Base-by-base conservation (phyloP, 2,888 invertebrate species). In the Ophraella communa region DNA sequence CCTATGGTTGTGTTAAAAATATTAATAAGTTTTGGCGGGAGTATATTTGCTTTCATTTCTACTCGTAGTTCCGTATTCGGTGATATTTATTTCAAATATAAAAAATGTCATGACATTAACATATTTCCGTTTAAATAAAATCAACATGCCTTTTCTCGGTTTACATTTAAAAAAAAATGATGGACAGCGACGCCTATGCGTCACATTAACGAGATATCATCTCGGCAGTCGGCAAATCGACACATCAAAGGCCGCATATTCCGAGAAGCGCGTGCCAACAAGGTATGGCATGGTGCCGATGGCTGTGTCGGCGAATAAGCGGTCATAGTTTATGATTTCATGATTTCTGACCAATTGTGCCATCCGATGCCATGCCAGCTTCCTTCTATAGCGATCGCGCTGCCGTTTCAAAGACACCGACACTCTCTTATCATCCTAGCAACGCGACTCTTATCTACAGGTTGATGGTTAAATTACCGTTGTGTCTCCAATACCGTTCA, bases 261-360 rank as follows among this genome's bases (percentile, higher is more conserved):
- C 77, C 71, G 67, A 75, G 78, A 78, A 78, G 77, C 78, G 78
- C 77, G 78, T 78, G 78, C 78, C 77, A 76, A 74, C 73, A 75
- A 70, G 72, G 72, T 68, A 71, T 72, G 75, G 75, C 76, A 75
- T 76, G 49, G 8, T 24, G 49, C 49, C 49, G 49, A 27, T 27
- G 49, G 49, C 24, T 11, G 68, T 65, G 23, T 65, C 71, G 67
- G 67, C 64, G 58, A 67, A n/a, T n/a, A n/a, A 67, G 39, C 70
- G 76, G 76, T 76, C 76, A 77, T 76, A 78, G 76, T 78, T 78
- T 78, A 78, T 74, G 77, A 76, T 57, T 47, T 57, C 57, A 57
- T 77, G 56, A 56, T 76, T 77, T 76, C 77, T 76, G 76, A 68
- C 72, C 73, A 23, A 33, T 35, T 45, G 20, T 45, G 70, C 24